Evolutionary conservation across 1,140 invertebrate genomes (phyloP).

Genomic region (Euwallacea similis): DNA sequence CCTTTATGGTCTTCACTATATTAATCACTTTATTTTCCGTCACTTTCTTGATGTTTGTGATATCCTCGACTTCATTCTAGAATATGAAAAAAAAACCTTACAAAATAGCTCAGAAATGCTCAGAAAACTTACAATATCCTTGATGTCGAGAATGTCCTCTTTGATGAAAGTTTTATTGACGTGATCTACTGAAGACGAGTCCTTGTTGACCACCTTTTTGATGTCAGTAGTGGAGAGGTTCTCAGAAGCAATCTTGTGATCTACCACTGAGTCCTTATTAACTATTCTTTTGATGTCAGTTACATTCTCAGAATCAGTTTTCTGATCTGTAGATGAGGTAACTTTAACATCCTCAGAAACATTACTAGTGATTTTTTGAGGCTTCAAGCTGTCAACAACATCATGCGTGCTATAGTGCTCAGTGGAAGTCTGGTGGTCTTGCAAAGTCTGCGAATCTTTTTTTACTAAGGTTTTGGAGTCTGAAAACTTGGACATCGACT

Average conservation of each 20-base stretch:
- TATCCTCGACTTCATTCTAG: slow-evolving; percentile 51
- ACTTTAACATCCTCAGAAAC: slow-evolving; percentile 17
- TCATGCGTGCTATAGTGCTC: slow-evolving; percentile 42
- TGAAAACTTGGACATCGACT: slow-evolving; percentile 38
- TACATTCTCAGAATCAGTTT: slow-evolving; percentile 9
- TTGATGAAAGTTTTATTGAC: slow-evolving; percentile 41
- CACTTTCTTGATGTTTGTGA: slow-evolving; percentile 50
- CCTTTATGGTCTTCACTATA: slow-evolving; percentile 53
- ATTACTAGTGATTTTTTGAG: slow-evolving; percentile 19
- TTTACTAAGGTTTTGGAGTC: slow-evolving; percentile 43
- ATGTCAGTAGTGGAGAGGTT: slow-evolving; percentile 18
- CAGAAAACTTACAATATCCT: slow-evolving; percentile 49
- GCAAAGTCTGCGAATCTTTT: slow-evolving; percentile 46
- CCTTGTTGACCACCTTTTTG: slow-evolving; percentile 23
- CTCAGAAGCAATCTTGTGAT: slow-evolving; percentile 38
- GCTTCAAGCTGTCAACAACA: slow-evolving; percentile 38
- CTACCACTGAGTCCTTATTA: background rate
- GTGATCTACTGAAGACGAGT: slow-evolving; percentile 35
- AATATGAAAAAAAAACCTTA: slow-evolving; percentile 20
- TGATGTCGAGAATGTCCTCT: slow-evolving; percentile 49
- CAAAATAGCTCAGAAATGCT: background rate
- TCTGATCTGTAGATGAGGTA: background rate
- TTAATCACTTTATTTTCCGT: slow-evolving; percentile 51
- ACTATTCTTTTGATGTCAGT: slow-evolving; percentile 10
- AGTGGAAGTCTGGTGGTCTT: slow-evolving; percentile 39